Percentiles rank a stretch among this genome's conserved stretches.
These are phyloP conservation scores for Heliornis fulica DNA, from an alignment of 2,113 vertebrate genomes.

Conservation along the genomic window DNA sequence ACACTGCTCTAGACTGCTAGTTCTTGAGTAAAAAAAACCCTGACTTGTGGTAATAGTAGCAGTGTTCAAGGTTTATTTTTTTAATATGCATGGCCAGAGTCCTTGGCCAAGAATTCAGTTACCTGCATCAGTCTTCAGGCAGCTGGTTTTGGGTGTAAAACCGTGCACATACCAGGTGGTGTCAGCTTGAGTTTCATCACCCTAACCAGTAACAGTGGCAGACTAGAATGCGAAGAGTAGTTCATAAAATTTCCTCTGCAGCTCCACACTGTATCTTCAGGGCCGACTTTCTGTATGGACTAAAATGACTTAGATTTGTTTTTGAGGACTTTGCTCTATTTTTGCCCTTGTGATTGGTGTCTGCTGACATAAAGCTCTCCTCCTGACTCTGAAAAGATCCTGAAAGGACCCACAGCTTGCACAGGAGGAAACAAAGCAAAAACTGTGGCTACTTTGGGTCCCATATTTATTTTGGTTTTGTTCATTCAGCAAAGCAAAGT, in stretches of 20 bases:
- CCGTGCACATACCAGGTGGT: neutral
- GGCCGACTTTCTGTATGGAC: neutral
- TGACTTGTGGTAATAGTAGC: neutral
- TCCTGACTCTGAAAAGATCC: neutral
- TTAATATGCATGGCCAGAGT: neutral
- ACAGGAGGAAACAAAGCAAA: neutral
- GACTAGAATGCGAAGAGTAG: neutral
- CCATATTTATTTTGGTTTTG: slow-evolving; percentile 3
- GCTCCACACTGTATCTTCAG: neutral
- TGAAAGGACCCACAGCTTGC: neutral
- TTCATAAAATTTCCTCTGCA: neutral
- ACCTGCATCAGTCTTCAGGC: neutral
- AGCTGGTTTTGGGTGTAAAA: neutral
- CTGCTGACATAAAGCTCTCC: slow-evolving; percentile 8
- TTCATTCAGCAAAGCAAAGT: slow-evolving; percentile 27
- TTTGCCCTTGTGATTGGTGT: neutral
- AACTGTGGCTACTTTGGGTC: neutral
- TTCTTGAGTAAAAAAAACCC: neutral
- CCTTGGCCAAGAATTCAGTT: neutral
- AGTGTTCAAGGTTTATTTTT: neutral
- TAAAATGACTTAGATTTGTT: neutral
- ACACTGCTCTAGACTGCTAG: neutral
- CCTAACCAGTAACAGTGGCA: neutral
- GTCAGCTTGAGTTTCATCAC: neutral
- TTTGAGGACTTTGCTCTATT: neutral